Conservation (phyloP, 2,888 invertebrate genomes). For the Mystacides longicornis region DNA sequence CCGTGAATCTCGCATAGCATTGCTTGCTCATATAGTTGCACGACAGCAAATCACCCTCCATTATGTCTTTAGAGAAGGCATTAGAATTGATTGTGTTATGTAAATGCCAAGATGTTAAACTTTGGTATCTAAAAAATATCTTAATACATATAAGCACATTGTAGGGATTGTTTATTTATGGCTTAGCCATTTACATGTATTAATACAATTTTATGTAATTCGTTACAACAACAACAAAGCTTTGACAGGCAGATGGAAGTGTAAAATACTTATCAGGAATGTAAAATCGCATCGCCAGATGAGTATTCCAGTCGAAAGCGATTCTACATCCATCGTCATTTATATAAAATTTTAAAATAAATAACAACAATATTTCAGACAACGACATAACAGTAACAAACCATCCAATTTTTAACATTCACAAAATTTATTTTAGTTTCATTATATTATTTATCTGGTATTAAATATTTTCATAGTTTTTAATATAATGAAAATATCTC, state of each 20-base stretch:
- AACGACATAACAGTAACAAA: background rate
- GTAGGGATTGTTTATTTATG: too few species aligned
- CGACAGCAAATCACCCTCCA: slow-evolving; percentile 32
- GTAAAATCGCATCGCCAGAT: too few species aligned
- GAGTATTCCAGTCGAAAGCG: too few species aligned
- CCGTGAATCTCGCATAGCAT: slow-evolving; percentile 45
- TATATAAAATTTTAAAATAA: background rate
- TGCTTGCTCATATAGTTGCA: slow-evolving; percentile 47
- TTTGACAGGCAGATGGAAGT: too few species aligned
- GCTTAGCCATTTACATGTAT: too few species aligned
- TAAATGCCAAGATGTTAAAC: slow-evolving; percentile 17
- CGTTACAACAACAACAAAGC: too few species aligned
- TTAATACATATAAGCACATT: background rate
- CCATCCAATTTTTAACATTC: background rate
- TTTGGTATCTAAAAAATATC: slow-evolving; percentile 19
- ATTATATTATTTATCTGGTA: too few species aligned
- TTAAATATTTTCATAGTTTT: too few species aligned
- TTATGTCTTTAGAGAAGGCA: slow-evolving; percentile 1
- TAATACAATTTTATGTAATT: too few species aligned
- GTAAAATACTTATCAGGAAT: too few species aligned
- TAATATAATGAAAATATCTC: too few species aligned
- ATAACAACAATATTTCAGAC: background rate
- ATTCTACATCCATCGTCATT: too few species aligned
- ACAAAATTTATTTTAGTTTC: background rate
- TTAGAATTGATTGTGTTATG: slow-evolving; percentile 6